Evolutionary conservation across 2,797 vertebrate species (phyloP).

Genomic region (Oreortyx pictus): DNA sequence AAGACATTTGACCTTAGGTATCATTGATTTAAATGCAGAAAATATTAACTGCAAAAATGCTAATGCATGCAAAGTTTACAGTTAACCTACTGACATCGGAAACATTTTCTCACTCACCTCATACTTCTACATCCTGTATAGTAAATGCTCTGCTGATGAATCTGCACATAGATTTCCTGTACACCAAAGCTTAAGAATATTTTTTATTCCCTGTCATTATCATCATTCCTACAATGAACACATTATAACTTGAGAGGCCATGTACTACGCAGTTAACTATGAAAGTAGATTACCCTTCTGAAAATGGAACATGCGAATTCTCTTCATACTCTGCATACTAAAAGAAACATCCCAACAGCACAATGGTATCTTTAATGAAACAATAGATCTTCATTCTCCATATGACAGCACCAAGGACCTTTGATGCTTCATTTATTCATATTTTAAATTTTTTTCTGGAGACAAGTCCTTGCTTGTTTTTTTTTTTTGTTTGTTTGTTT

Average conservation of each 20-base stretch:
- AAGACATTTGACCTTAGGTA: neutral
- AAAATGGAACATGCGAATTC: rapidly evolving
- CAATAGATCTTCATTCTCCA: neutral
- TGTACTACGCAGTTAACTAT: neutral
- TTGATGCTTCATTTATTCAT: neutral
- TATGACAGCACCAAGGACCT: neutral
- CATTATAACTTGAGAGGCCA: neutral
- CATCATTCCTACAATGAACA: neutral
- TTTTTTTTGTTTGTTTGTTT: too few relatives aligned
- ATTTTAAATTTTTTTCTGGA: neutral
- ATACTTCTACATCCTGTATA: neutral
- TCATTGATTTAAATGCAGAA: neutral
- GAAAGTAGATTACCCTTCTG: neutral
- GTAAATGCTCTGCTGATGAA: neutral
- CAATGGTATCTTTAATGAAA: neutral
- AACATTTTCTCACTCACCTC: neutral
- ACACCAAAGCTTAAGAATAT: neutral
- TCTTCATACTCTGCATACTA: neutral
- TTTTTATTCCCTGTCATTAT: neutral
- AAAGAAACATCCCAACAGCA: neutral
- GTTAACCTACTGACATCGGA: neutral
- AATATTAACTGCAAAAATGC: neutral
- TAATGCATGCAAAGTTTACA: neutral
- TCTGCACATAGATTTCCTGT: neutral
- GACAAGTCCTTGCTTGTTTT: neutral